Conservation (phyloP, 2,888 invertebrate genomes). For the Lysandra bellargus region DNA sequence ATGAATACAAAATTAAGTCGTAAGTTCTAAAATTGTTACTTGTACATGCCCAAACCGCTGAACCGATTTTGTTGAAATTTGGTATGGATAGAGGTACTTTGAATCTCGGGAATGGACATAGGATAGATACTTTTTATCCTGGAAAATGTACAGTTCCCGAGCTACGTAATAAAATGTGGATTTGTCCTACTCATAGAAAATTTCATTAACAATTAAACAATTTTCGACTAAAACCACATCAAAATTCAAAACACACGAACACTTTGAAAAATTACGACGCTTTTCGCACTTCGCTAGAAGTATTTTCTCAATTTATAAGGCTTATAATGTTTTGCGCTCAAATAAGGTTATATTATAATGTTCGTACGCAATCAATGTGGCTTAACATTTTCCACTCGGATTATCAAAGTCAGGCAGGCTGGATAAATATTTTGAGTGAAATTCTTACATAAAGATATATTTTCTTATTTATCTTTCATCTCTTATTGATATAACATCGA, state of each 20-base stretch:
- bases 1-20: no score
- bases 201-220: background rate
- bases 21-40: no score
- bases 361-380: conserved; percentile 11
- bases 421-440: conserved; percentile 16
- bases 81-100: no score
- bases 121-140: no score
- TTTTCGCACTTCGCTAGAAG: background rate
- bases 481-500: background rate
- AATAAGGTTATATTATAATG: conserved; percentile 16
- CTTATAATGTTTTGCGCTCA: background rate
- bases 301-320: conserved; percentile 11
- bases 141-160: no score
- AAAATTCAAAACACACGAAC: background rate
- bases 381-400: conserved; percentile 18
- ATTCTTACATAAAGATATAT: background rate
- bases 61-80: no score
- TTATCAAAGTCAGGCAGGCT: conserved; percentile 22
- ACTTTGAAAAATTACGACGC: background rate
- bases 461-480: background rate
- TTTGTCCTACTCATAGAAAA: no score
- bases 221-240: background rate
- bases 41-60: no score
- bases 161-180: no score
- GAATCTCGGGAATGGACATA: no score